These are phyloP conservation scores for Andrena cerasifolii DNA, from an alignment of 1,140 invertebrate species.

Conservation along the genomic window DNA sequence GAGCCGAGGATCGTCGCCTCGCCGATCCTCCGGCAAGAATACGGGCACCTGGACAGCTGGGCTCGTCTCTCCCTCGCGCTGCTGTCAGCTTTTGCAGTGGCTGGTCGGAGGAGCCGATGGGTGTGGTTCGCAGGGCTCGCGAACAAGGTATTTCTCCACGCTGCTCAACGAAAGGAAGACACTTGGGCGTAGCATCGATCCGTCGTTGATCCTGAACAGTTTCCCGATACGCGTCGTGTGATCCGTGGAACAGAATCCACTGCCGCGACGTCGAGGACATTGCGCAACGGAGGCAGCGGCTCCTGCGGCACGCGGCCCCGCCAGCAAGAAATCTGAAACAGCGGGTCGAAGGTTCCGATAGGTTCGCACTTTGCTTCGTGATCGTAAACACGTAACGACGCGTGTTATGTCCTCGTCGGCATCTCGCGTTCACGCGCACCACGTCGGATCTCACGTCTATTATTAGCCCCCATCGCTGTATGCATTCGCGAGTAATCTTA, in stretches of 20 bases:
- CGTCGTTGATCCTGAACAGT: no score
- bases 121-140: no score
- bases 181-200: no score
- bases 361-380: slow-evolving; percentile 38
- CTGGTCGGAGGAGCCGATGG: no score
- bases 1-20: background rate
- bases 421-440: background rate
- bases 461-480: slow-evolving; percentile 5
- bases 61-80: no score
- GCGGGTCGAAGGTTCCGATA: slow-evolving; percentile 45
- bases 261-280: slow-evolving; percentile 8
- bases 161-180: no score
- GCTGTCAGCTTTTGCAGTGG: no score
- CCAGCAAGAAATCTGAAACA: slow-evolving; percentile 36
- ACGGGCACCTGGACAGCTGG: no score
- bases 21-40: slow-evolving; percentile 1
- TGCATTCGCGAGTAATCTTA: slow-evolving; percentile 6
- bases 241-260: background rate
- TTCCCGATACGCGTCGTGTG: no score
- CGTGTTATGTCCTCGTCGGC: slow-evolving; percentile 29
- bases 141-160: no score
- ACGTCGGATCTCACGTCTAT: slow-evolving; percentile 1
- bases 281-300: slow-evolving; percentile 1
- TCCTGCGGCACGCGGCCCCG: slow-evolving; percentile 39
- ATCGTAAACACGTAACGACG: slow-evolving; percentile 45